Base-by-base conservation (phyloP, 2,888 invertebrate genomes). In the Cremastinae sp. region DNA sequence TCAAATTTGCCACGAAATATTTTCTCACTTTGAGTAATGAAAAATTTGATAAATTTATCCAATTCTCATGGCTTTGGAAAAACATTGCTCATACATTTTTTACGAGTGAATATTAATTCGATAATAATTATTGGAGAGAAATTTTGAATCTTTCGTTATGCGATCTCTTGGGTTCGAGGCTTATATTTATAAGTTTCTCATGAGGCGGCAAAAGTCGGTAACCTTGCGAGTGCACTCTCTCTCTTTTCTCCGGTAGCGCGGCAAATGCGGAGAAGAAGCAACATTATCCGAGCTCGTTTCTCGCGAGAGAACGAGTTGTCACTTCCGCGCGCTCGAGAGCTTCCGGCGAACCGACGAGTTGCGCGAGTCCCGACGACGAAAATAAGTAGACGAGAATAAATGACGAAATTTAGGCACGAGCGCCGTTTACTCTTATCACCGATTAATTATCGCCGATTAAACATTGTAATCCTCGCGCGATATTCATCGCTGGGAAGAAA, bases 301-400 rank as follows among this genome's bases (percentile, higher is more conserved):
- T 56, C 64, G 54, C 34, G 43, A 36, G 54, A 62, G 7, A 54
- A 14, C 49, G 38, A 5, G 12, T 62, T 72, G 64, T 72, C 66
- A 56, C 74, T 74, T 74, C 74, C 74, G 68, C 34, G 41, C 22
- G 20, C 36, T 20, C 47, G n/a, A 18, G 47, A 14, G 54, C 59
- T 61, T 68, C 22, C 45, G 47, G 56, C 47, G 71, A 28, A 28
- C 28, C 20, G 36, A 59, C 14, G 28, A 38, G 45, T 20, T 58
- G 5, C 28, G 5, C 2, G 5, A 28, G 28, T 2, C 28, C 2
- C 28, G n/a, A n/a, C n/a, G n/a, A 3, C 28, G 28, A 28, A 28
- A 28, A 28, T 3, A 28, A 28, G 5, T 2, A 28, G 28, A 5
- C 2, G 28, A 28, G 28, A 28, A 28, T 3, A 28, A 28, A 28